Percentiles rank a stretch among this genome's conserved stretches.
Conservation (phyloP, 2,888 invertebrate species). For the Trachelus troglodyta region DNA sequence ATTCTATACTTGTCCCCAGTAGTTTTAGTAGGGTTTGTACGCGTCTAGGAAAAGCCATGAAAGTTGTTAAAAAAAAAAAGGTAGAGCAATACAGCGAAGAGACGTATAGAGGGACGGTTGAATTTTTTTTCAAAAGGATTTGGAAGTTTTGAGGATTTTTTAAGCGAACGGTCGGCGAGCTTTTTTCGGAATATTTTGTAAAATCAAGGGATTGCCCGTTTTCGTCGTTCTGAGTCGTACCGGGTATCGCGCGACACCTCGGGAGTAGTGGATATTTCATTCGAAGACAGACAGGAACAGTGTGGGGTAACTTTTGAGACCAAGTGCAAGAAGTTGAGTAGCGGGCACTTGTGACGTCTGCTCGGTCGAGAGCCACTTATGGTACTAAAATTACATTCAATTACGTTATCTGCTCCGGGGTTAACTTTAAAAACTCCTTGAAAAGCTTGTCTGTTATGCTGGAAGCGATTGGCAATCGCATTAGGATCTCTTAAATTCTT, state of each 20-base stretch:
- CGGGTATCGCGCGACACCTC: neutral
- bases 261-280: neutral
- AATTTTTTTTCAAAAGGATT: neutral
- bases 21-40: neutral
- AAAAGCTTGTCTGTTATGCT: slow-evolving; percentile 43
- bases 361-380: slow-evolving; percentile 64
- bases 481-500: slow-evolving; percentile 47
- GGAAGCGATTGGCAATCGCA: slow-evolving; percentile 37
- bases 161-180: neutral
- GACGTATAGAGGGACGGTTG: neutral
- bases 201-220: neutral
- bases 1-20: slow-evolving; percentile 32
- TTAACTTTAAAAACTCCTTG: slow-evolving; percentile 60
- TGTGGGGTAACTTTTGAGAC: neutral
- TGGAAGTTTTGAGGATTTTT: neutral
- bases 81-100: neutral
- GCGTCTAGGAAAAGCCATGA: neutral
- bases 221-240: neutral
- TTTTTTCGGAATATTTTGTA: neutral
- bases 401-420: slow-evolving; percentile 60
- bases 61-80: neutral
- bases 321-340: slow-evolving; percentile 33
- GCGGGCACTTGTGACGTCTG: slow-evolving; percentile 64
- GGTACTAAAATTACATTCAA: slow-evolving; percentile 66
- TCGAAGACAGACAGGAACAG: neutral